Evolutionary conservation across 2,113 vertebrate genomes (phyloP).

Genomic region (Saccopteryx bilineata): DNA sequence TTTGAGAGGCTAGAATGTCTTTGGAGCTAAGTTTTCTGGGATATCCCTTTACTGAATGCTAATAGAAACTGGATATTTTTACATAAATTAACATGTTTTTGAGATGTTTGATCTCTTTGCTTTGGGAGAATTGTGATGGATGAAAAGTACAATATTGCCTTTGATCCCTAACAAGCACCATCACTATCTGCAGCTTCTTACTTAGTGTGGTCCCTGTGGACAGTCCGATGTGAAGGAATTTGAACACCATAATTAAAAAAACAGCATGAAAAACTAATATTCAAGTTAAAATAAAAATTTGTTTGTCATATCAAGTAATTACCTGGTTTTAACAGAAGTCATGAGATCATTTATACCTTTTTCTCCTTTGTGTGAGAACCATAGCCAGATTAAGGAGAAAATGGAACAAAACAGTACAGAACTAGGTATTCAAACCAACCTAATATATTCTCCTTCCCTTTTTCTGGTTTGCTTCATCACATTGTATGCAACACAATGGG

Average conservation of each 20-base stretch:
- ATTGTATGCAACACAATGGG: conserved; percentile 60
- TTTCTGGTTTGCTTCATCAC: conserved; percentile 61
- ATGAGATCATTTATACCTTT: conserved; percentile 77
- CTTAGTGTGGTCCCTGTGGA: conserved; percentile 60
- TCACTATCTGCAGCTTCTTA: conserved; percentile 85
- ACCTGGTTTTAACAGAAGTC: conserved; percentile 79
- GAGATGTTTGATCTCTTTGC: conserved; percentile 25
- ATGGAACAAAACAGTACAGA: conserved; percentile 74
- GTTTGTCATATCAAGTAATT: conserved; percentile 68
- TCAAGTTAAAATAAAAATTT: conserved; percentile 44
- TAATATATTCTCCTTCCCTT: conserved; percentile 71
- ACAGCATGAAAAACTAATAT: conserved; percentile 35
- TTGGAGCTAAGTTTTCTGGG: conserved; percentile 64
- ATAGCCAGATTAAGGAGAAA: conserved; percentile 71
- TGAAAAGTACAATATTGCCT: conserved; percentile 58
- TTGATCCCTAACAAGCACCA: conserved; percentile 75
- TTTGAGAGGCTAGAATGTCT: conserved; percentile 53
- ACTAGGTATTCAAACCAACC: conserved; percentile 65
- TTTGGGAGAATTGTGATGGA: conserved; percentile 47
- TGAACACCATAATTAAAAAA: conserved; percentile 70
- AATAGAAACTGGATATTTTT: conserved; percentile 62
- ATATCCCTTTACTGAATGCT: conserved; percentile 37
- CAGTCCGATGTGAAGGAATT: conserved; percentile 65
- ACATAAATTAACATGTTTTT: conserved; percentile 1
- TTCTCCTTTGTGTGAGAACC: conserved; percentile 71